Conservation (phyloP, 2,888 invertebrate genomes). For the Brachyopa scutellaris region DNA sequence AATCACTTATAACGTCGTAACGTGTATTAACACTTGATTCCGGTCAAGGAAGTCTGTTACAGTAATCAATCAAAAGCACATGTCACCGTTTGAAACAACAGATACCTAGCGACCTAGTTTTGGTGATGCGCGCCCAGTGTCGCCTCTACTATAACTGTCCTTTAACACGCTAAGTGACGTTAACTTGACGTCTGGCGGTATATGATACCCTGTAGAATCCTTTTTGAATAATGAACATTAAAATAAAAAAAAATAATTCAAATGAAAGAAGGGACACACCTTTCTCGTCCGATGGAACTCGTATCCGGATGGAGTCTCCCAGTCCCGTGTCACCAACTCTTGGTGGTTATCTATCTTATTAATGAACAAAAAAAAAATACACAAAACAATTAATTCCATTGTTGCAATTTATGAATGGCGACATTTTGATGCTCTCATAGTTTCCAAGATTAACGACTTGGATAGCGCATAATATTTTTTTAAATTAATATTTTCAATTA, state of each 20-base stretch:
- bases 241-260: no score
- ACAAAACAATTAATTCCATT: not conserved
- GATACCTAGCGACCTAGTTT: constrained; percentile 17
- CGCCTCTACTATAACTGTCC: constrained; percentile 4
- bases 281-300: not conserved
- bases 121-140: constrained; percentile 1
- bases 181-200: not conserved
- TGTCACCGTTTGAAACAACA: no score
- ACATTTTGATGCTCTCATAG: constrained; percentile 26
- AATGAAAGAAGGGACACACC: constrained; percentile 1
- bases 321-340: no score
- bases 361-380: constrained; percentile 1
- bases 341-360: no score
- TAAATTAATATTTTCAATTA: no score
- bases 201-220: no score
- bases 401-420: constrained; percentile 35
- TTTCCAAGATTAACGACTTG: constrained; percentile 15
- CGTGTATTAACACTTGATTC: no score
- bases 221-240: not conserved
- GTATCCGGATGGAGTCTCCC: no score
- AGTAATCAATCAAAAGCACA: no score
- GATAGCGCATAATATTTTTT: no score
- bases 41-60: no score
- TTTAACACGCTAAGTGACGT: constrained; percentile 11
- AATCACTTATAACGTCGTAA: no score